A percentile compares a stretch with the other conserved stretches of the same genome.
Conservation (phyloP, 2,113 vertebrate species). For the Grammomys surdaster region DNA sequence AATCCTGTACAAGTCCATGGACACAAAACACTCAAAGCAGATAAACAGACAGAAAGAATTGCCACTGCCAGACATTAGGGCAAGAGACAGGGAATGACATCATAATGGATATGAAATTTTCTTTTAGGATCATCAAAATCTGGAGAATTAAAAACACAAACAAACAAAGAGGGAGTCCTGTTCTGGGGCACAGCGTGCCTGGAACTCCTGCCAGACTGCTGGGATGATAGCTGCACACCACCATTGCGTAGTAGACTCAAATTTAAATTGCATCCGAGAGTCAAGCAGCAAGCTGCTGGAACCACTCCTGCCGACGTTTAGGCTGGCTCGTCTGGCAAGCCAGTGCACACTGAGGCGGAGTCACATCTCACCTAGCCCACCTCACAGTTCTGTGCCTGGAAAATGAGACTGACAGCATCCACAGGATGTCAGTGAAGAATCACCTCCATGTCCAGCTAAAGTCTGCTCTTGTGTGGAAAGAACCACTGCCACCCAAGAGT, state of each 20-base stretch:
- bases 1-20: background rate
- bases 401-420: background rate
- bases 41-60: background rate
- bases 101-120: background rate
- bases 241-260: background rate
- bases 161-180: background rate
- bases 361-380: background rate
- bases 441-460: background rate
- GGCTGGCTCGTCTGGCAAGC: background rate
- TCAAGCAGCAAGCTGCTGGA: background rate
- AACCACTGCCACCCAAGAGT: background rate
- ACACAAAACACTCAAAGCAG: background rate
- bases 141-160: background rate
- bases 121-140: background rate
- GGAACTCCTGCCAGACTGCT: background rate
- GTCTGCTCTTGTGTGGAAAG: background rate
- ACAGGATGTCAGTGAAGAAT: background rate
- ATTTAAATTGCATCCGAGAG: background rate
- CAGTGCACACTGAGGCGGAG: background rate
- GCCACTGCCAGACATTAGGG: background rate
- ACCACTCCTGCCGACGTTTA: background rate
- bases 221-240: background rate
- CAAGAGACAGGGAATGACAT: background rate
- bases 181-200: background rate
- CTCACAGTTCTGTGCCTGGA: background rate